Evolutionary conservation across 30 jellyfish, hydroid and myxozoan species (phyloP).

Genomic region (Cassiopea xamachana): DNA sequence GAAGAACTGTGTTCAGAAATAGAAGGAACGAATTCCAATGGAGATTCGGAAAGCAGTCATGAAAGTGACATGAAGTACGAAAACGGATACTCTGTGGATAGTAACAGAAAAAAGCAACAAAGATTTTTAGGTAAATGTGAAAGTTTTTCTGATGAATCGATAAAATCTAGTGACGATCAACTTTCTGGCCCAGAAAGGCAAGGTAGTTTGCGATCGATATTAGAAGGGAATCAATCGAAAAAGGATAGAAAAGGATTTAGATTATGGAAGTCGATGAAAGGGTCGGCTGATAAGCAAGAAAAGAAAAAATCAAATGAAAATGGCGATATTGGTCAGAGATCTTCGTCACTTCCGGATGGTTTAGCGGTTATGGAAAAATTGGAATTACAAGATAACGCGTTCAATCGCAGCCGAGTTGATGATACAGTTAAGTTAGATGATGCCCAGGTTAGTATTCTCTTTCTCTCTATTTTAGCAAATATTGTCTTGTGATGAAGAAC

Average conservation of each 20-base stretch:
- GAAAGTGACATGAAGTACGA: not conserved
- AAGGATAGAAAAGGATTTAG: constrained; percentile 23
- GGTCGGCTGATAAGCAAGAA: not conserved
- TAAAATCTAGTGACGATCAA: not conserved
- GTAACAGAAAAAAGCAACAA: too few species aligned
- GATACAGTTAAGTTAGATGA: not conserved
- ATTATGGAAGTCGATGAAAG: constrained; percentile 18
- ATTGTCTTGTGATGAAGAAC: too few species aligned
- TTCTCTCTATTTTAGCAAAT: not conserved
- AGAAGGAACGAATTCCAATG: not conserved
- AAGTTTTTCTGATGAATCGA: constrained; percentile 12
- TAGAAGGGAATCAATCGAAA: constrained; percentile 15
- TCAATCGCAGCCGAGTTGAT: not conserved
- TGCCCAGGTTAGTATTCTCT: not conserved
- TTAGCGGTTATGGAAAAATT: not conserved
- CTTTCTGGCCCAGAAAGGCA: not conserved
- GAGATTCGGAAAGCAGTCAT: not conserved
- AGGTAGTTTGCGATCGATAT: constrained; percentile 3
- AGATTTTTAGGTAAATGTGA: not conserved
- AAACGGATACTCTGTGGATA: too few species aligned
- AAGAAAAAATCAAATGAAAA: not conserved
- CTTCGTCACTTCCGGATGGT: constrained; percentile 2
- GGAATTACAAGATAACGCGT: not conserved
- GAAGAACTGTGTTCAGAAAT: constrained; percentile 40
- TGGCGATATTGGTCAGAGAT: not conserved